phyloP scores from a whole-genome alignment of 1,140 invertebrate species.

The Danaus melanippus region DNA sequence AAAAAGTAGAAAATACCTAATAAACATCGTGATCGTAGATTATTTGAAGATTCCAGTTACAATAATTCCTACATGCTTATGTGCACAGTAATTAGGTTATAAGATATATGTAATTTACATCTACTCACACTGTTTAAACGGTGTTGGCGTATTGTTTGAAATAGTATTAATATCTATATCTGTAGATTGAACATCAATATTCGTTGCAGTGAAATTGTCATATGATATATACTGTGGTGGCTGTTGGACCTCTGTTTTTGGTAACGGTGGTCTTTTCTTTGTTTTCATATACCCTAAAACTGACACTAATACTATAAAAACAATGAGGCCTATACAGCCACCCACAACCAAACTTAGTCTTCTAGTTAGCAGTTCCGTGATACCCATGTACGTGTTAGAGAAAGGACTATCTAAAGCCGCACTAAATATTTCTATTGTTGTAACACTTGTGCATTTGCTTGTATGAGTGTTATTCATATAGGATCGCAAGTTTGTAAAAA shows the following conservation, averaged over 20 bases:
- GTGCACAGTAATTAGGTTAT: no score
- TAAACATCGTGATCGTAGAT: no score
- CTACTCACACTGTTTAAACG: slow-evolving; percentile 26
- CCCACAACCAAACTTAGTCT: slow-evolving; percentile 88
- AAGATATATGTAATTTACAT: not conserved
- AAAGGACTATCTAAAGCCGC: slow-evolving; percentile 76
- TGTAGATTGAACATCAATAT: slow-evolving; percentile 61
- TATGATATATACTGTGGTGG: slow-evolving; percentile 74
- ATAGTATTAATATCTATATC: slow-evolving; percentile 63
- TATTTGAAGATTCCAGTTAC: no score
- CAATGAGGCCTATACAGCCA: slow-evolving; percentile 86
- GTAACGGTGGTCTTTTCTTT: slow-evolving; percentile 83
- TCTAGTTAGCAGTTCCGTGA: slow-evolving; percentile 80
- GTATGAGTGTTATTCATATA: slow-evolving; percentile 81
- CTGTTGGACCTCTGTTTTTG: slow-evolving; percentile 78
- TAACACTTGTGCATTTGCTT: slow-evolving; percentile 83
- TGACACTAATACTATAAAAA: slow-evolving; percentile 86
- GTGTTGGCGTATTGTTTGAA: slow-evolving; percentile 48
- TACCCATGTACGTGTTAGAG: slow-evolving; percentile 77
- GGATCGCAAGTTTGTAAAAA: slow-evolving; percentile 71
- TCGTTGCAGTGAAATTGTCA: slow-evolving; percentile 58
- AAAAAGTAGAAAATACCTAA: no score
- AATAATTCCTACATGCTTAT: no score
- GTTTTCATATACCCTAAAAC: slow-evolving; percentile 89
- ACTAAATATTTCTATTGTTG: slow-evolving; percentile 81